Base-by-base conservation (phyloP, 2,113 vertebrate species). In the Serilophus lunatus region DNA sequence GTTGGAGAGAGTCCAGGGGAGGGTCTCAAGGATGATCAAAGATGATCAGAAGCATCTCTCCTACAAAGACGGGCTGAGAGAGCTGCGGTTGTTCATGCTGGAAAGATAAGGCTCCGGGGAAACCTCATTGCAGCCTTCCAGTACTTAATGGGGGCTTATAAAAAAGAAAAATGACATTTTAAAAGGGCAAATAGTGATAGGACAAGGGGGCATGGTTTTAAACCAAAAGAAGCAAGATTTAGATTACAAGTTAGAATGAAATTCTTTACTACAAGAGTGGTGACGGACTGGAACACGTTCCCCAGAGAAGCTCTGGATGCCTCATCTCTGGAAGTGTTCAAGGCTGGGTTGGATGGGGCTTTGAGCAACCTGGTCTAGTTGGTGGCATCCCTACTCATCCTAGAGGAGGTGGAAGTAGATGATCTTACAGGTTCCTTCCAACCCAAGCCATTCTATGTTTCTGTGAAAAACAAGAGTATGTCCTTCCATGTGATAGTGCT, bases 361-460 rank as follows among this genome's bases (percentile, higher is more conserved):
- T 82, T 54, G 38, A 82, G n/a, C 7, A 47, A 76, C 47, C 13
- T 54, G 33, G 29, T 61, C 31, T 26, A 2, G 25, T 31, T n/a
- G 14, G 31, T 26, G 14, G 8, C 26, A 40, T 17, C 7, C 3
- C 14, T 54, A 25, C 7, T 29, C 3, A 18, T 11, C 15, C 47
- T 7, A 49, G 40, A 35, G 5, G 4, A 11, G 29, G 2, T 77
- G 22, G 31, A 68, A 36, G 26, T 8, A 53, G 9, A 20, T 15
- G 17, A 54, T 49, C n/a, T 35, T 61, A 40, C 35, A 42, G 5
- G 11, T 10, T 16, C 10, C 17, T 49, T 35, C 25, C 47, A 42
- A 42, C 5, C 12, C 12, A 31, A 77, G 70, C 7, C 26, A 36
- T 35, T 56, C 0, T 0, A 33, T 19, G 8, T 24, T 42, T 49